Evolutionary conservation across 2,888 invertebrate species (phyloP), one percentile per base, ranked within the genome.

Genomic region (Volucella inflata): DNA sequence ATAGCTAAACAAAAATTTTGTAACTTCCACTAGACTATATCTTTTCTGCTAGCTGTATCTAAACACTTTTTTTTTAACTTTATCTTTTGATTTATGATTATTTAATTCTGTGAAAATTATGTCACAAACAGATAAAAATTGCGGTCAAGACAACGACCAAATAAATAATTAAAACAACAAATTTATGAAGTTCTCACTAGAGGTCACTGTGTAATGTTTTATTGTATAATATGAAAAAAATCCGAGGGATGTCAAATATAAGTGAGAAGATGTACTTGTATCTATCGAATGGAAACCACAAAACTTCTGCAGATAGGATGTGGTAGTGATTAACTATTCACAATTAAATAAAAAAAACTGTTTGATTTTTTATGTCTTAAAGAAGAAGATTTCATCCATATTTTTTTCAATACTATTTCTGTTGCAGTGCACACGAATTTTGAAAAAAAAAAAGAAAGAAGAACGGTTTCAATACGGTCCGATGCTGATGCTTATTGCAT

Each of bases 401-500:
- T 8, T 17, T 72, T 44, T n/a, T 21, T 2, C 3, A 21, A 12
- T 44, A 42, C 53, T 30, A 46, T 21, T 17, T 9, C 53, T 50
- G 16, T 30, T 44, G 57, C 50, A 64, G 44, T 57, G 62, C 38
- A 78, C 78, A 30, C 53, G 68, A 50, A 2, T 21, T 21, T 21
- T n/a, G n/a, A 21, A 3, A 21, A 21, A 21, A 1, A 21, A 50
- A 68, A 48, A 12, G 14, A 30, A 38, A 4, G 6, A 38, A 2
- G 11, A 59, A 17, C 40, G 38, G 40, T 40, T 70, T n/a, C 59
- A 59, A 30, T 44, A 30, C 16, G 48, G 30, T 71, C 70, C 71
- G 16, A 53, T 30, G 9, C 36, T 14, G 62, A 72, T 74, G 78
- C 74, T 83, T 83, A 78, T 83, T 83, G 83, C 75, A 71, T 38